phyloP scores from a whole-genome alignment of 1,140 invertebrate genomes.

The Pogonomyrmex barbatus region DNA sequence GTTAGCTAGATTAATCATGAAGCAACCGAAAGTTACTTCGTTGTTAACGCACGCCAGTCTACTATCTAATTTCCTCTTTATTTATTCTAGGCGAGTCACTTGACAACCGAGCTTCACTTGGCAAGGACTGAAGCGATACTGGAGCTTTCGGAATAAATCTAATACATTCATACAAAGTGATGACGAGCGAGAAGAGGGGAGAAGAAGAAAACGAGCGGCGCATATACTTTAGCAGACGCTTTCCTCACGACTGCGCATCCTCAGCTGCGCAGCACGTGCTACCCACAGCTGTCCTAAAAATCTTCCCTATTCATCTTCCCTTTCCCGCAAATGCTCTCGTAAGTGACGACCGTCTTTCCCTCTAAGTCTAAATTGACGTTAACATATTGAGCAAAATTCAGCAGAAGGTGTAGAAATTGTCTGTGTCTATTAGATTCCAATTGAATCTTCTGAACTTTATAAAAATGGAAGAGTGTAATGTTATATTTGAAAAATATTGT shows the following conservation, averaged over 20 bases:
- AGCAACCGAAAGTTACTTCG: not conserved
- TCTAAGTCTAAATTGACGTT: not conserved
- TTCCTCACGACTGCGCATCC: slow-evolving; percentile 67
- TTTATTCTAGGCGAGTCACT: not conserved
- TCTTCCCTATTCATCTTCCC: not conserved
- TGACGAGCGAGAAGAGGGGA: slow-evolving; percentile 37
- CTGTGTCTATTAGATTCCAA: not conserved
- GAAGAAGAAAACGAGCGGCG: slow-evolving; percentile 27
- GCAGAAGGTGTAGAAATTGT: not conserved
- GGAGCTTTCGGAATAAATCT: slow-evolving; percentile 72
- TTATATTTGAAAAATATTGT: not conserved
- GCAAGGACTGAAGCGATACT: slow-evolving; percentile 77
- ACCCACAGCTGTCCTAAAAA: not conserved
- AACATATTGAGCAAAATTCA: not conserved
- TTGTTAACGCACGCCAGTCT: not conserved
- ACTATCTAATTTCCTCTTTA: not conserved
- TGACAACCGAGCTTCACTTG: slow-evolving; percentile 72
- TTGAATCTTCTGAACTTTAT: not conserved
- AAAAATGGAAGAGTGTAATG: not conserved
- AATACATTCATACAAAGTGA: slow-evolving; percentile 57
- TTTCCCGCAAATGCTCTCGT: not conserved
- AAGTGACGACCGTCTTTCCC: not conserved
- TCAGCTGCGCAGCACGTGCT: slow-evolving; percentile 79
- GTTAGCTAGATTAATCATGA: not conserved
- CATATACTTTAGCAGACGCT: slow-evolving; percentile 19